Base-by-base conservation (phyloP, 2,113 vertebrate genomes). In the Ameiurus melas region DNA sequence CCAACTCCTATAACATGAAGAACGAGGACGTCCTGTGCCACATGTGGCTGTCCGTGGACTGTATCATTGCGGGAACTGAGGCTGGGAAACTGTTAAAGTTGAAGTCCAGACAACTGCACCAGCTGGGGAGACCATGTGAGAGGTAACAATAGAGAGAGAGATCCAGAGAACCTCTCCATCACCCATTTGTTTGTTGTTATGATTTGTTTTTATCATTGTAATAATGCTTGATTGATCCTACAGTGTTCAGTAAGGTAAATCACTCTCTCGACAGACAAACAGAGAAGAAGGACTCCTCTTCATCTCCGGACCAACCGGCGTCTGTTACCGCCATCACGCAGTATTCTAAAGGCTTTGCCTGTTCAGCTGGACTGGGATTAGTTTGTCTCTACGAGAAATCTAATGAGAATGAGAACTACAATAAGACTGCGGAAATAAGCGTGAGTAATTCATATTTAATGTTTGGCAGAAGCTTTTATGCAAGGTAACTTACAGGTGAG, bases 301-400 rank as follows among this genome's bases (percentile, higher is more conserved):
- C 86, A 64, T 33, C 30, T 6, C 68, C 60, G 0, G 5, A 83
- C 4, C 30, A 8, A 55, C 93, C 17, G 13, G 2, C 94, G 39
- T 93, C 86, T 60, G 93, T 99, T 88, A 95, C 96, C 83, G 96
- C 96, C 90, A 86, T 99, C 27, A 91, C 95, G 47, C 86, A 93
- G n/a, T 97, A 96, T 93, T 97, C 97, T 55, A 97, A 95, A 89
- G 97, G 98, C 9, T 99, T 99, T 66, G 96, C 94, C 0, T 99
- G 98, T 86, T 96, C 97, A 0, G 92, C 95, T 14, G 97, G 96
- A 2, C 95, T 95, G 2, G 97, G 96, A 68, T 94, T 93, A 22
- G 96, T 98, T 71, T 95, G 95, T 64, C 91, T 99, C 14, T 98
- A 97, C 94, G 97, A 97, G 90, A 97, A 95, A 92, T 93, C 91